Percentiles rank a stretch among this genome's conserved stretches.
phyloP scores from a whole-genome alignment of 2,113 vertebrate genomes.

The Scomber colias region DNA sequence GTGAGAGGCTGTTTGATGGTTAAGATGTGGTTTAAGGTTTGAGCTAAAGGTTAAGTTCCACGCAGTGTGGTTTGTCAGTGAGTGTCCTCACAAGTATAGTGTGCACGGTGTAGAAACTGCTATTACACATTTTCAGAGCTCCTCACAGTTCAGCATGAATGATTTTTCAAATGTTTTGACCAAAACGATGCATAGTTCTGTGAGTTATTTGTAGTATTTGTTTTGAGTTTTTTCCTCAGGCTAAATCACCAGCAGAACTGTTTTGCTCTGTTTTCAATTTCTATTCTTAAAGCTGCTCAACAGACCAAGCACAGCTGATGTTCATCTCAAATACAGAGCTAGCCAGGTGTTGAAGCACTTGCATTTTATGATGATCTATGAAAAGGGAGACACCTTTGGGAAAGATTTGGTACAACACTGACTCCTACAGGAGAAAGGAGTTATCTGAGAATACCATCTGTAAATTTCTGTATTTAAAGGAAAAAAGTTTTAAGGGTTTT shows the following conservation, averaged over 20 bases:
- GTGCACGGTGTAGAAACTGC: too few relatives aligned
- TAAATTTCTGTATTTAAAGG: neutral
- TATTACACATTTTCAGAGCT: too few relatives aligned
- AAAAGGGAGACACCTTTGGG: neutral
- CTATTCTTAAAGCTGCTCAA: neutral
- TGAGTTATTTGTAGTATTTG: too few relatives aligned
- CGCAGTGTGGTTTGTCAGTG: too few relatives aligned
- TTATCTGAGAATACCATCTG: neutral
- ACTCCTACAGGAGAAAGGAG: constrained; percentile 28
- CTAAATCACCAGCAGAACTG: too few relatives aligned
- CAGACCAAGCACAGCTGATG: too few relatives aligned
- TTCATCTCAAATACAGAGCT: neutral
- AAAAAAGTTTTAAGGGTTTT: too few relatives aligned
- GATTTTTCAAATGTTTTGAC: neutral
- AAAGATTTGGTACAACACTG: neutral
- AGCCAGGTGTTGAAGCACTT: neutral
- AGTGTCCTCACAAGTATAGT: too few relatives aligned
- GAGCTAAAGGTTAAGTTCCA: neutral
- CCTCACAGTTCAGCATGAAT: neutral
- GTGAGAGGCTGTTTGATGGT: neutral
- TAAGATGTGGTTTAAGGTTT: neutral
- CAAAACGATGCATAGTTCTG: too few relatives aligned
- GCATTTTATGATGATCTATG: neutral
- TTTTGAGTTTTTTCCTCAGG: too few relatives aligned
- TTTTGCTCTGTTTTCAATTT: too few relatives aligned